A percentile compares a stretch with the other conserved stretches of the same genome.
These are phyloP conservation scores for Tichodroma muraria DNA, from an alignment of 2,113 vertebrate genomes.

Conservation along the genomic window DNA sequence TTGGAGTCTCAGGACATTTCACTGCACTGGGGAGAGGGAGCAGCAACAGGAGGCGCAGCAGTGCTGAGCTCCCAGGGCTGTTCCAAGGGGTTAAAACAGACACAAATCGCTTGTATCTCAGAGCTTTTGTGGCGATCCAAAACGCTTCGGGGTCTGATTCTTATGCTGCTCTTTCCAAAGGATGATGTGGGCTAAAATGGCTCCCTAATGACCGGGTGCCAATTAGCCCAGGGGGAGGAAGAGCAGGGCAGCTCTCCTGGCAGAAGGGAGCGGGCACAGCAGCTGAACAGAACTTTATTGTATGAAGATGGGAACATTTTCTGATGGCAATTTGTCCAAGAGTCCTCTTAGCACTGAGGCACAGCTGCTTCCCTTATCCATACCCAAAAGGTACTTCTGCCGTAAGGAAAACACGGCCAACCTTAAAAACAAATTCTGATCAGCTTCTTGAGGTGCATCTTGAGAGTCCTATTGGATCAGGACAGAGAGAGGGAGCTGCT, in stretches of 20 bases:
- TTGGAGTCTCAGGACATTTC: not conserved
- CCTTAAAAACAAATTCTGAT: not conserved
- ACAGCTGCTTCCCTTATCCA: not conserved
- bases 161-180: not conserved
- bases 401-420: rapidly evolving
- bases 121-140: not conserved
- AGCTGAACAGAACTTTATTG: not conserved
- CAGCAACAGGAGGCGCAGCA: not conserved
- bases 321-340: not conserved
- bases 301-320: not conserved
- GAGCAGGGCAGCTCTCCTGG: not conserved
- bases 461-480: not conserved
- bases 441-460: not conserved
- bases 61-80: not conserved
- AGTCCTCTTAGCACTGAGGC: not conserved
- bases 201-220: not conserved
- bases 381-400: not conserved
- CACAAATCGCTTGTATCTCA: not conserved
- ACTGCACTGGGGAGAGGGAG: not conserved
- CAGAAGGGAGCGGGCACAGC: not conserved
- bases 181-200: not conserved
- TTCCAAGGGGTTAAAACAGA: not conserved
- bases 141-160: not conserved
- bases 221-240: not conserved
- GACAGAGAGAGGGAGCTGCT: not conserved